Percentiles rank a stretch among this genome's conserved stretches.
phyloP scores from a whole-genome alignment of 2,113 vertebrate species.

The Perca fluviatilis region DNA sequence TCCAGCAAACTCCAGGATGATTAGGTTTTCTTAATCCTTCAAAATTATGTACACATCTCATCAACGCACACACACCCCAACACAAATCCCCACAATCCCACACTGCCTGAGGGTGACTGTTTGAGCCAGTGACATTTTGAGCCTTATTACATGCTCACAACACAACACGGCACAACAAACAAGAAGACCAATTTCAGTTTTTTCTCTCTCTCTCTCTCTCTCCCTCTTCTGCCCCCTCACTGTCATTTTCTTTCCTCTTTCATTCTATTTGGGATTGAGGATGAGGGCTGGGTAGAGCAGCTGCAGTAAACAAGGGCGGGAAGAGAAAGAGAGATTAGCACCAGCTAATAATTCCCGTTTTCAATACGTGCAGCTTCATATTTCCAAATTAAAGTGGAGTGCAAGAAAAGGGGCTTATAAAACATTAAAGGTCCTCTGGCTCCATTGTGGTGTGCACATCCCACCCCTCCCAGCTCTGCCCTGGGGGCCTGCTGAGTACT shows the following conservation, averaged over 20 bases:
- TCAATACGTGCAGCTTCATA: constrained; percentile 81
- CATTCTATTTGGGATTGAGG: constrained; percentile 74
- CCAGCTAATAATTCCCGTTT: constrained; percentile 84
- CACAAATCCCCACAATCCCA: constrained; percentile 72
- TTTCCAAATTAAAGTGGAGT: constrained; percentile 84
- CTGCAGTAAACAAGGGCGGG: constrained; percentile 72
- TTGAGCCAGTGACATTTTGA: constrained; percentile 82
- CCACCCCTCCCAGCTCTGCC: constrained; percentile 57
- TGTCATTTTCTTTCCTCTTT: constrained; percentile 68
- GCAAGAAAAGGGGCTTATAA: constrained; percentile 80
- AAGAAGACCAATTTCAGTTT: constrained; percentile 71
- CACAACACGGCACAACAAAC: constrained; percentile 74
- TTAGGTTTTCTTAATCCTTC: constrained; percentile 57
- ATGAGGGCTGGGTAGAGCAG: constrained; percentile 62
- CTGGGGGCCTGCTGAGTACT: constrained; percentile 72
- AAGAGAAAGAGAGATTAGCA: constrained; percentile 79
- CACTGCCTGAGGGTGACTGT: constrained; percentile 72
- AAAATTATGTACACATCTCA: constrained; percentile 64
- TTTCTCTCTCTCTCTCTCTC: constrained; percentile 34
- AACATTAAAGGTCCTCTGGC: constrained; percentile 82
- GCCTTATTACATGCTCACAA: constrained; percentile 80
- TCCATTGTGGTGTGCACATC: constrained; percentile 53
- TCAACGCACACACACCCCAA: constrained; percentile 52
- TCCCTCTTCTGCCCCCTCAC: constrained; percentile 64
- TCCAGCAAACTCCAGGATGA: constrained; percentile 33